These are phyloP conservation scores for Gryllus longicercus DNA, from an alignment of 2,888 invertebrate species.

Conservation along the genomic window DNA sequence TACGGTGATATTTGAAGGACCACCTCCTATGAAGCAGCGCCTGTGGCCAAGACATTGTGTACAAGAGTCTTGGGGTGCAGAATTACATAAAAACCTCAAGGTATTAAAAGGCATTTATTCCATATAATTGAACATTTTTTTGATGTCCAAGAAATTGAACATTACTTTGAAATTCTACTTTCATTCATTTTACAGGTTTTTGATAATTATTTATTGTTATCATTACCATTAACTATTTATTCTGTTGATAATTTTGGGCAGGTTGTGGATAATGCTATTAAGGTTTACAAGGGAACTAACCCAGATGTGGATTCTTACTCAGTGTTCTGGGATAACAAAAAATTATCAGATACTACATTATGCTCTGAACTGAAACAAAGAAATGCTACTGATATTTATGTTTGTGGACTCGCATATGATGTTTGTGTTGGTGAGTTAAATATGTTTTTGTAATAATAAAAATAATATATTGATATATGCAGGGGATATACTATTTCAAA, in stretches of 20 bases:
- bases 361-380: conserved; percentile 74
- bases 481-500: no score
- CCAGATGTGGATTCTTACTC: conserved; percentile 96
- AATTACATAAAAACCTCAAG: conserved; percentile 85
- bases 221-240: not conserved
- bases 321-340: conserved; percentile 97
- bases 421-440: conserved; percentile 76
- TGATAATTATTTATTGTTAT: no score
- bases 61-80: conserved; percentile 92
- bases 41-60: conserved; percentile 97
- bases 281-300: conserved; percentile 88
- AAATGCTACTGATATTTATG: conserved; percentile 85
- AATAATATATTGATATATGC: not conserved
- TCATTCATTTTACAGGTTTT: no score
- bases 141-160: no score
- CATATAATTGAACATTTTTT: no score
- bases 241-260: conserved; percentile 43
- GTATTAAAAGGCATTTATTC: conserved; percentile 46
- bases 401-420: conserved; percentile 93
- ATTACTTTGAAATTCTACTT: no score
- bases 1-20: conserved; percentile 87
- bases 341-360: conserved; percentile 80
- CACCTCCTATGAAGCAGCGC: conserved; percentile 79
- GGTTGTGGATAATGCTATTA: conserved; percentile 70
- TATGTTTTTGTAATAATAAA: not conserved